These are phyloP conservation scores for Papilio dardanus DNA, from an alignment of 1,140 invertebrate species.

Conservation along the genomic window DNA sequence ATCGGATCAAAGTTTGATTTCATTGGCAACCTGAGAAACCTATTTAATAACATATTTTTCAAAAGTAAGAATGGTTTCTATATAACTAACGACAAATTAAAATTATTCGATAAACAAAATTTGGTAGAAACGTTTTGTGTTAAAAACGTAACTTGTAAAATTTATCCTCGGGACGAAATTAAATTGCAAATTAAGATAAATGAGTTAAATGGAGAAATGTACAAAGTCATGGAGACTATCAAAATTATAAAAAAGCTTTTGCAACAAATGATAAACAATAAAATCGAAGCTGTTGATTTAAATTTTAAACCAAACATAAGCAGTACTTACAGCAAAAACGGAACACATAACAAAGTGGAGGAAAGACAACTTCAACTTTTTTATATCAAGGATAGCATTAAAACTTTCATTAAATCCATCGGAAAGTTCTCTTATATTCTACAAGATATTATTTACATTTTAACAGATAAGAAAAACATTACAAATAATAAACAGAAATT, in stretches of 20 bases:
- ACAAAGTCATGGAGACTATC: conserved; percentile 56
- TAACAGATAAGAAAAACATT: conserved; percentile 44
- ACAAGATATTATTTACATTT: conserved; percentile 58
- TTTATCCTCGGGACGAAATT: conserved; percentile 44
- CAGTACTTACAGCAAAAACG: conserved; percentile 43
- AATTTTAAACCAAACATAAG: conserved; percentile 59
- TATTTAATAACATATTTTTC: conserved; percentile 17
- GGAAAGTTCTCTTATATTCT: conserved; percentile 62
- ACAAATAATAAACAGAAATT: conserved; percentile 19
- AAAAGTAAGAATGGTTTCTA: not conserved
- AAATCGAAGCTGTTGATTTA: conserved; percentile 43
- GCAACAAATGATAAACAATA: conserved; percentile 44
- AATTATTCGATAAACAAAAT: conserved; percentile 42
- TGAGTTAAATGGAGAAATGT: conserved; percentile 56
- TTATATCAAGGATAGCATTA: conserved; percentile 63
- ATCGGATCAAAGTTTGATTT: not conserved
- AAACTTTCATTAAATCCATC: conserved; percentile 59
- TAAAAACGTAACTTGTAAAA: conserved; percentile 53
- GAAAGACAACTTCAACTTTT: conserved; percentile 54
- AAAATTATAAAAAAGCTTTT: conserved; percentile 65
- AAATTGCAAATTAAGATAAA: conserved; percentile 54
- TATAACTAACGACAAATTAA: conserved; percentile 22
- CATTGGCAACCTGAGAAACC: not conserved
- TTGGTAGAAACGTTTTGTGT: conserved; percentile 55
- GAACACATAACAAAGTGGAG: conserved; percentile 42